Percentiles rank a stretch among this genome's conserved stretches.
These are phyloP conservation scores for Elmis aenea DNA, from an alignment of 2,888 invertebrate genomes.

Conservation along the genomic window DNA sequence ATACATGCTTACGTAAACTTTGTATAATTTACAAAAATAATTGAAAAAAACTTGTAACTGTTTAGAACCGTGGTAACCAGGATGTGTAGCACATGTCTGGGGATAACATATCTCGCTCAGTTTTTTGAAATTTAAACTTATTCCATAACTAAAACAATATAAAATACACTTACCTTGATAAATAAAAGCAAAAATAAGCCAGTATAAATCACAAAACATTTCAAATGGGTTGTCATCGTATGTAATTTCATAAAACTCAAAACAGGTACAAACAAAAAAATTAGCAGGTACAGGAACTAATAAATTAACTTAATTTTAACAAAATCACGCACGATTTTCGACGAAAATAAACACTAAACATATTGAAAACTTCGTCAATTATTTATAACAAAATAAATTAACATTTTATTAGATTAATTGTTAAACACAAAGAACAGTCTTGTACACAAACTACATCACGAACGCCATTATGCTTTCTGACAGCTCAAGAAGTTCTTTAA, in stretches of 20 bases:
- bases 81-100: constrained; percentile 19
- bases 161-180: constrained; percentile 20
- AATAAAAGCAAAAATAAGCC: constrained; percentile 16
- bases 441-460: constrained; percentile 4
- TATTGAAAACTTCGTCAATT: constrained; percentile 7
- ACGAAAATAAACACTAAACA: constrained; percentile 9
- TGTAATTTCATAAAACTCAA: constrained; percentile 18
- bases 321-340: constrained; percentile 9
- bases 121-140: neutral
- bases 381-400: constrained; percentile 5
- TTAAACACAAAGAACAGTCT: constrained; percentile 4
- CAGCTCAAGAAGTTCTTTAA: constrained; percentile 7
- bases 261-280: constrained; percentile 19
- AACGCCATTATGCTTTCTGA: constrained; percentile 9
- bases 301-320: constrained; percentile 12
- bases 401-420: constrained; percentile 10
- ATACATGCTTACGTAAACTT: too few species aligned
- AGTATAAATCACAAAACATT: constrained; percentile 18
- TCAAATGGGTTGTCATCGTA: constrained; percentile 19
- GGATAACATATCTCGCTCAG: neutral
- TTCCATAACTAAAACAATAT: neutral
- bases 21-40: too few species aligned
- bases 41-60: constrained; percentile 7
- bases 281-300: constrained; percentile 15
- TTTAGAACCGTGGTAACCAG: constrained; percentile 19